Evolutionary conservation across 1,140 invertebrate species (phyloP), one percentile per base, ranked within the genome.

Genomic region (Aphidius gifuensis): DNA sequence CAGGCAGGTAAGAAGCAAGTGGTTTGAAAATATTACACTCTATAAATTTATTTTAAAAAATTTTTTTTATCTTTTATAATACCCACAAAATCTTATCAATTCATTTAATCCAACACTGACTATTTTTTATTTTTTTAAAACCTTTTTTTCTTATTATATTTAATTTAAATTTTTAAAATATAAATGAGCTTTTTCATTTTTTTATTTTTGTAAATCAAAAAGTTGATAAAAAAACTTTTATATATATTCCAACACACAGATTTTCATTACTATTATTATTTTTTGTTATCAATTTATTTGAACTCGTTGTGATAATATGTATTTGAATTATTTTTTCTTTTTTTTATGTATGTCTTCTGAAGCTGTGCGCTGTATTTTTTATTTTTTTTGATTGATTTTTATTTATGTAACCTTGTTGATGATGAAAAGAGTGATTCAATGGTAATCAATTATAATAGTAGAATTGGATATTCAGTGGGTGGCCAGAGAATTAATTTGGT

Each of bases 221-320:
- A 55, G 53, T n/a, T 42, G 39, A 55, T 55, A 40, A 40, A 55
- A 55, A 55, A 55, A 55, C 39, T 55, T 55, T 55, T 55, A 40
- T 55, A 42, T 55, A 38, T 55, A 43, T 42, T 39, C 16, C 16
- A 16, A 16, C 16, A 16, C 16, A 16, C 16, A 16, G 16, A 16
- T 16, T 16, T 16, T 16, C 1, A 16, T 16, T 16, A 16, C 1
- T 16, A 16, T 16, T 16, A 16, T 16, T 16, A 16, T 1, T 16
- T 16, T 16, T 16, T 16, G 16, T 16, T 16, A 16, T 16, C 16
- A 16, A 16, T 16, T 16, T 16, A 16, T 16, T 16, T 16, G 0
- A 16, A 16, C 16, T 16, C 1, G 16, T 16, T 16, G 16, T 16
- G 1, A 16, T 16, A 16, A 16, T 16, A 16, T 16, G 16, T 16